Percentiles rank a stretch among this genome's conserved stretches.
phyloP scores from a whole-genome alignment of 2,797 vertebrate genomes.

The Coilia nasus region DNA sequence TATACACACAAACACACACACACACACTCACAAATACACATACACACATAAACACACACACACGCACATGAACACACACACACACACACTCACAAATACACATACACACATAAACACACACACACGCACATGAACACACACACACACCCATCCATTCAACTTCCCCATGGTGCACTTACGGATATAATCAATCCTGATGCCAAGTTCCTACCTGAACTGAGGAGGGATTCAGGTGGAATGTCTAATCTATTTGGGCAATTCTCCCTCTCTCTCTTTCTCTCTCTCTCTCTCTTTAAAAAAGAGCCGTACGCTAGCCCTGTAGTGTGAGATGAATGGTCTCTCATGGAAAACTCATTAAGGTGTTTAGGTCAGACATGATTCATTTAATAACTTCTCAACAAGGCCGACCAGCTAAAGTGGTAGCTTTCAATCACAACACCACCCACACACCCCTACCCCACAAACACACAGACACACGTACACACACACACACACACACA shows the following conservation, averaged over 20 bases:
- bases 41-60: too few relatives aligned
- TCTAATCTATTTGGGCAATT: conserved; percentile 1
- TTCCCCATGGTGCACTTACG: conserved; percentile 41
- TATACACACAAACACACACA: too few relatives aligned
- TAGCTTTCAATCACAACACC: conserved; percentile 1
- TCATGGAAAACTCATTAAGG: conserved; percentile 44
- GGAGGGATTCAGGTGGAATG: conserved; percentile 25
- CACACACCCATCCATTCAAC: not conserved
- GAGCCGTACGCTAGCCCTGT: not conserved
- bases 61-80: too few relatives aligned
- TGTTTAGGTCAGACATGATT: conserved; percentile 39
- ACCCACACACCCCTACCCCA: not conserved
- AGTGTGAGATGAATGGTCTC: conserved; percentile 42
- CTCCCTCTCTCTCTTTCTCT: not conserved
- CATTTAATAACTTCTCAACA: conserved; percentile 16
- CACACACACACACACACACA: conserved; percentile 28
- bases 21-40: too few relatives aligned
- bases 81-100: too few relatives aligned
- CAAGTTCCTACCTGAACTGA: conserved; percentile 9
- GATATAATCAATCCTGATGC: conserved; percentile 40
- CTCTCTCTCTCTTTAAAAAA: not conserved
- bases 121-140: too few relatives aligned
- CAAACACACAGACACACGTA: conserved; percentile 15
- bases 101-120: too few relatives aligned
- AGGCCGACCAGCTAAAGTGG: not conserved